Base-by-base conservation (phyloP, 2,888 invertebrate genomes). In the Chrysotoxum bicinctum region DNA sequence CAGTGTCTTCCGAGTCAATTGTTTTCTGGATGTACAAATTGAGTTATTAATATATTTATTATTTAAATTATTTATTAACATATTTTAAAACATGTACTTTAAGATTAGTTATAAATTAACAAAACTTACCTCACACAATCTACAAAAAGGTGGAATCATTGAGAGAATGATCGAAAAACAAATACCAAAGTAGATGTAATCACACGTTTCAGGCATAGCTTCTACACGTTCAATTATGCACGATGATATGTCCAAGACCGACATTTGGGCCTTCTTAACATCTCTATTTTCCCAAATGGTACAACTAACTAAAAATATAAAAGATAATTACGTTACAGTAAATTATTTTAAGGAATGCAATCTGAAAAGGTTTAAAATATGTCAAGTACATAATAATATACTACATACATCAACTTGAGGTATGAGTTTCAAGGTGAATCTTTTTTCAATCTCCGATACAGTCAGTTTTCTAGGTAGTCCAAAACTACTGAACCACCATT, bases 221-320 rank as follows among this genome's bases (percentile, higher is more conserved):
- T 98, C 98, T 3, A 98, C 98, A 88, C 97, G 95, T 87, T 96
- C 96, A 87, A 98, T 98, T 89, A 99, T 98, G 87, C 96, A 96
- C 89, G 98, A 98, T 90, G 98, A 98, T 89, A 99, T 98, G 92
- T 99, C 98, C 79, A 99, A 93, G 3, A 98, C 98, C 0, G 98
- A 97, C 87, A 99, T 93, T 91, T 98, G 98, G 0, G 97, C 97
- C 90, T 98, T 98, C 89, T 98, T 96, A 26, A 97, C 95, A 85
- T 98, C 97, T 8, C 96, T 95, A 35, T 95, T 94, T 90, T 98
- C 97, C 98, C 98, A 99, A 92, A 99, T 96, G 64, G 98, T 97
- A 91, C 98, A 99, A 89, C 97, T 98, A 83, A 98, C 98, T 98
- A 89, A 21, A 80, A 76, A 35, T 3, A 35, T 5, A 35, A 9